Evolutionary conservation across 2,888 invertebrate genomes (phyloP), one percentile per base, ranked within the genome.

Genomic region (Cordylochernes scorpioides): DNA sequence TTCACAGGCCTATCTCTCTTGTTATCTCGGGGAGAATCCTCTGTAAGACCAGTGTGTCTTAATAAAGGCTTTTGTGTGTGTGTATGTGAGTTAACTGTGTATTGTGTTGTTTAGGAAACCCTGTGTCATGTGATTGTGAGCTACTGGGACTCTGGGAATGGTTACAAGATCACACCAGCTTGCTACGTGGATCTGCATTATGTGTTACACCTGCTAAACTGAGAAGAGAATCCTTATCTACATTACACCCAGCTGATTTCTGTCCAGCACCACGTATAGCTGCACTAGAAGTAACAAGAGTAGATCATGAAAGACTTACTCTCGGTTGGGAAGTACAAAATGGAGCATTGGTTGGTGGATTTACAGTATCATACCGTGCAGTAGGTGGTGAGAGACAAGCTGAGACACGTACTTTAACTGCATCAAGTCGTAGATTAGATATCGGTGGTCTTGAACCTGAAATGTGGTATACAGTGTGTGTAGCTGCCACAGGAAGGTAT

Each of bases 71-170:
- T n/a, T n/a, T n/a, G n/a, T n/a, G n/a, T 15, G 27, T 12, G 15
- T 29, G 5, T 13, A 5, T 29, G 12, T 10, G 16, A 13, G 9
- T 3, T 8, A 17, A n/a, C 12, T 6, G 4, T 27, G 5, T 29
- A 18, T 12, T 25, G 17, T 12, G 28, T 27, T 30, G 25, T 19
- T 34, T 25, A 75, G 80, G 74, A 49, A 84, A 84, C 55, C 82
- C 84, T 25, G 59, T 84, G 44, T 68, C 70, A 39, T 86, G 84
- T 54, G 72, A 69, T 48, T 86, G 84, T 52, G 75, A 80, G 50
- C 68, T 78, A 34, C 73, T 78, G 55, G 74, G 77, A 50, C 63
- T 80, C 27, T 80, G 84, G 75, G 72, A 71, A 56, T 86, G 82
- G 84, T 62, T 84, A 49, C 63, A 74, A 47, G 72, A 77, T 51